phyloP scores from a whole-genome alignment of 2,113 vertebrate genomes.

The Pagrus major region DNA sequence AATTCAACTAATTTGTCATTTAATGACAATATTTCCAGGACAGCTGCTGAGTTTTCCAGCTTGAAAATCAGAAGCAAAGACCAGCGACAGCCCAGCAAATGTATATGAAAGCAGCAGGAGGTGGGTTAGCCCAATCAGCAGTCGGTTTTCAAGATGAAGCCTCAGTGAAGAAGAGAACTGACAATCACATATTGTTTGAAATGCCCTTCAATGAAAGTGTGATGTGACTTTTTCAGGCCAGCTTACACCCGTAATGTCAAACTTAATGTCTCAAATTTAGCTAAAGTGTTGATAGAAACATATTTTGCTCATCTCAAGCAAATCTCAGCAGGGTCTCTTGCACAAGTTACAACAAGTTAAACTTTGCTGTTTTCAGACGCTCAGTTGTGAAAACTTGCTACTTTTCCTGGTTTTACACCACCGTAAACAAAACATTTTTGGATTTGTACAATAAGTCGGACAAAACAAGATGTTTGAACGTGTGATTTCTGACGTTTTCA shows the following conservation, averaged over 20 bases:
- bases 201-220: not conserved
- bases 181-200: not conserved
- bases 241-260: not conserved
- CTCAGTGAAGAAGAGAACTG: not conserved
- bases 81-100: too few species aligned
- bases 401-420: not conserved
- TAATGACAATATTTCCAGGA: slow-evolving; percentile 1
- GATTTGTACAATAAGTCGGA: not conserved
- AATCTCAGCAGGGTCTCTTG: not conserved
- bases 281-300: not conserved
- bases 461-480: not conserved
- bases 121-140: not conserved
- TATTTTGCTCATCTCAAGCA: too few species aligned
- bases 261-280: not conserved
- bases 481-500: slow-evolving; percentile 3
- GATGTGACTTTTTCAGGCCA: too few species aligned
- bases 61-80: too few species aligned
- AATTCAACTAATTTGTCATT: not conserved
- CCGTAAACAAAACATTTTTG: not conserved
- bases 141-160: not conserved
- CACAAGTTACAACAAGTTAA: not conserved
- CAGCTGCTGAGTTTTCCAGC: not conserved
- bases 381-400: not conserved
- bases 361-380: not conserved
- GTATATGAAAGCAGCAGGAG: not conserved